Base-by-base conservation (phyloP, 2,797 vertebrate genomes). In the Telmatherina bonti region DNA sequence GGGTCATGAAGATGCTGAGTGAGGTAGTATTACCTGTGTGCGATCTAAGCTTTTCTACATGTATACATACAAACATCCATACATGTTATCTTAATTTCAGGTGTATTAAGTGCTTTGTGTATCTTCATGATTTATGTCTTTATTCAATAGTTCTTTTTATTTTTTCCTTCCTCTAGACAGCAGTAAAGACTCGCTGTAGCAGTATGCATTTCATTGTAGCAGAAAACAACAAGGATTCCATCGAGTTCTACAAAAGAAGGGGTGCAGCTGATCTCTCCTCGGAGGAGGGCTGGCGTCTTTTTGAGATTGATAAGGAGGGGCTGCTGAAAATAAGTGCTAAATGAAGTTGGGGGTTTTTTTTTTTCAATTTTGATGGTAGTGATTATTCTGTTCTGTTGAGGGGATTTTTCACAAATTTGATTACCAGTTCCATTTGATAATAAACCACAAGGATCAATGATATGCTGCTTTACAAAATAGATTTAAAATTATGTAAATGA, bases 191-290 rank as follows among this genome's bases (percentile, higher is more conserved):
- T 20, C 88, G 93, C 15, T 95, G 95, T 63, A 94, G 93, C 33
- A 88, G 93, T 77, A 95, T 97, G 94, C 93, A 96, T 74, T 94
- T 95, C 79, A 92, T 95, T 20, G 93, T 93, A 1, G 88, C 93
- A 33, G 92, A 93, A 82, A 94, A 93, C 93, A 96, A 95, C 85
- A 88, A 93, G 52, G 65, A 87, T 18, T 93, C 94, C 36, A 91
- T 87, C 5, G 90, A 95, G 65, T 93, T 94, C 75, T 94, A 93
- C 41, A 93, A 85, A 79, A 88, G 78, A 12, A 59, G 55, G 1
- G 91, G 93, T 67, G 92, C 94, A 13, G 88, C 88, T 2, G 94
- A 93, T 65, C 92, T 94, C 57, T 94, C 93, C n/a, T 91, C 76
- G 1, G 82, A 93, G 78, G 94, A 96, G 36, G 92, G 94, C 35